Conservation (phyloP, 23 tunicate species). For the Phallusia fumigata region DNA sequence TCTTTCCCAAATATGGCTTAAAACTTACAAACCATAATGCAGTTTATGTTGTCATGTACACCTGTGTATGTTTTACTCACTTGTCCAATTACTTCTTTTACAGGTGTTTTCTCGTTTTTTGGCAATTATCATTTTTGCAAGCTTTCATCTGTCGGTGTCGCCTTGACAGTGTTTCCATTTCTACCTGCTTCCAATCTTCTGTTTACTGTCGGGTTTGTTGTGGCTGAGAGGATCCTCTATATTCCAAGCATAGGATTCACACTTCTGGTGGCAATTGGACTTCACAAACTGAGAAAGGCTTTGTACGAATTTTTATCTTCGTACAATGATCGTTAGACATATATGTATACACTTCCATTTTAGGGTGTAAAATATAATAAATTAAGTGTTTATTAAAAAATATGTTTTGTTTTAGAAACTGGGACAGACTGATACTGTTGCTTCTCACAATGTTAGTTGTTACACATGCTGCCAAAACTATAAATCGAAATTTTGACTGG, state of each 20-base stretch:
- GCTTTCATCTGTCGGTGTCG: constrained; percentile 34
- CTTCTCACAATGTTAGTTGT: constrained; percentile 1
- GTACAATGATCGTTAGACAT: no score
- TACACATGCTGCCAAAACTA: constrained; percentile 41
- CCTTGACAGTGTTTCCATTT: constrained; percentile 69
- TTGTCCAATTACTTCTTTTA: background rate
- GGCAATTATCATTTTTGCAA: constrained; percentile 18
- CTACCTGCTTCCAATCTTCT: constrained; percentile 93
- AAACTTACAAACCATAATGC: no score
- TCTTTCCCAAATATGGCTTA: no score
- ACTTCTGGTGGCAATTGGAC: constrained; percentile 64
- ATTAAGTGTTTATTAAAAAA: no score
- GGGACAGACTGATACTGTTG: constrained; percentile 1
- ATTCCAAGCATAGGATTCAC: constrained; percentile 86
- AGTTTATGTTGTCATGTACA: no score
- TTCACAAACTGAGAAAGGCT: constrained; percentile 24
- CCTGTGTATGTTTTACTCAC: no score
- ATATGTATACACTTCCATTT: no score
- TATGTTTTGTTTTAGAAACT: constrained; percentile 12
- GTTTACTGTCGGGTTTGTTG: constrained; percentile 92
- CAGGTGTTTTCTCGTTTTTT: constrained; percentile 37
- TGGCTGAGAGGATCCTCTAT: constrained; percentile 91
- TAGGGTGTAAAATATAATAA: no score
- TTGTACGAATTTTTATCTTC: constrained; percentile 17
- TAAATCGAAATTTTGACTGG: constrained; percentile 69